Conservation (phyloP, 2,888 invertebrate genomes). For the Tinea pellionella region DNA sequence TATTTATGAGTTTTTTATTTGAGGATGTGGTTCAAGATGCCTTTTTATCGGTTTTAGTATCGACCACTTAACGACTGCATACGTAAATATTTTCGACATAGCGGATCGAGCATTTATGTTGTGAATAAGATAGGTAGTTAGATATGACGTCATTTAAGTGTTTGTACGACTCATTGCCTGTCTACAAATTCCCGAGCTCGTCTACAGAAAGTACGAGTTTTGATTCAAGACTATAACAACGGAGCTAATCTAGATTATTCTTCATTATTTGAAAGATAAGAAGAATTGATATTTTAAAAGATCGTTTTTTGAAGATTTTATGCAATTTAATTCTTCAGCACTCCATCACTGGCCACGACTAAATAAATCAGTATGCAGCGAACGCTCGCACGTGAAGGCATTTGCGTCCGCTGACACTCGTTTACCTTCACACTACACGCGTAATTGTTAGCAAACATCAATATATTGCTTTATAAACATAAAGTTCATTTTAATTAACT, state of each 20-base stretch:
- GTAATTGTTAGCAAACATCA: conserved; percentile 3
- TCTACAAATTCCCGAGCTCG: too few species aligned
- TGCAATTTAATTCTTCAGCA: conserved; percentile 13
- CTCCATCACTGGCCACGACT: conserved; percentile 20
- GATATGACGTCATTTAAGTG: too few species aligned
- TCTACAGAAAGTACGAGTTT: too few species aligned
- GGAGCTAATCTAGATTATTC: too few species aligned
- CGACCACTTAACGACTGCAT: not conserved
- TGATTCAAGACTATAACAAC: too few species aligned
- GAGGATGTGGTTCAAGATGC: not conserved
- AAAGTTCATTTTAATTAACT: not conserved
- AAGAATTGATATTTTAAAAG: not conserved
- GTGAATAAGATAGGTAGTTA: too few species aligned
- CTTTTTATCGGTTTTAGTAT: not conserved
- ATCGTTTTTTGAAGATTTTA: not conserved
- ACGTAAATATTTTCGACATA: too few species aligned
- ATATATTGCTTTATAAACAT: not conserved
- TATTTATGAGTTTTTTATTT: not conserved
- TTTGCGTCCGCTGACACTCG: conserved; percentile 51
- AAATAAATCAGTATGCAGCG: conserved; percentile 49
- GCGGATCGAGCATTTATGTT: too few species aligned
- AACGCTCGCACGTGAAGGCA: conserved; percentile 49
- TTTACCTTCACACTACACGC: conserved; percentile 16
- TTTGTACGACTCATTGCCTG: too few species aligned
- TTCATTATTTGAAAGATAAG: too few species aligned